Evolutionary conservation across 2,888 invertebrate species (phyloP), one percentile per base, ranked within the genome.

Genomic region (Pseudanteris insignis): DNA sequence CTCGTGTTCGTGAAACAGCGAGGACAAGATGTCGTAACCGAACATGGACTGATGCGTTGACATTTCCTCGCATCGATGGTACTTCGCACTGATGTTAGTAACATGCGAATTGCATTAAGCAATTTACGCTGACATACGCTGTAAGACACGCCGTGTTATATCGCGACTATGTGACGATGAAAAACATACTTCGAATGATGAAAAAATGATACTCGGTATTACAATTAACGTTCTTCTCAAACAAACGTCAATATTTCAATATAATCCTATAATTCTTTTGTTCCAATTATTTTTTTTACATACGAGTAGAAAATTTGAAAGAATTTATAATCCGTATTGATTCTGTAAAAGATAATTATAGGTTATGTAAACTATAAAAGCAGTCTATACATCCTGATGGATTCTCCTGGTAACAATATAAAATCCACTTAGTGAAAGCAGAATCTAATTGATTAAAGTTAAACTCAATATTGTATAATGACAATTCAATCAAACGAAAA

Each of bases 31-130:
- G 61, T 51, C 46, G 58, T 50, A 64, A 64, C 41, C 51, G 47
- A 55, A 55, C 64, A 64, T 58, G 55, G 54, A 55, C 38, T 64
- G 57, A 57, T 57, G 58, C 61, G 54, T 64, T 59, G 64, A 61
- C 58, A 64, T 58, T 64, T 64, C 46, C 61, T 59, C 61, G 61
- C 58, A 46, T 53, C 47, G 61, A 58, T 41, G 43, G 46, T 65
- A 60, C 62, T 59, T 65, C 46, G 50, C 63, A 40, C 58, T 46
- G 53, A 53, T 58, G 58, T 63, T 57, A 57, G 51, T 57, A 59
- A 62, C 62, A 65, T 46, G 60, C 44, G 57, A 65, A 65, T 57
- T 65, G 65, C 65, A 65, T 65, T 65, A 60, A 60, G 60, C 59
- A 57, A 65, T 65, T 65, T 57, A 55, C 40, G 59, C 48, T 60